Evolutionary conservation across 2,113 vertebrate genomes (phyloP), one percentile per base, ranked within the genome.

Genomic region (Climacteris rufus): DNA sequence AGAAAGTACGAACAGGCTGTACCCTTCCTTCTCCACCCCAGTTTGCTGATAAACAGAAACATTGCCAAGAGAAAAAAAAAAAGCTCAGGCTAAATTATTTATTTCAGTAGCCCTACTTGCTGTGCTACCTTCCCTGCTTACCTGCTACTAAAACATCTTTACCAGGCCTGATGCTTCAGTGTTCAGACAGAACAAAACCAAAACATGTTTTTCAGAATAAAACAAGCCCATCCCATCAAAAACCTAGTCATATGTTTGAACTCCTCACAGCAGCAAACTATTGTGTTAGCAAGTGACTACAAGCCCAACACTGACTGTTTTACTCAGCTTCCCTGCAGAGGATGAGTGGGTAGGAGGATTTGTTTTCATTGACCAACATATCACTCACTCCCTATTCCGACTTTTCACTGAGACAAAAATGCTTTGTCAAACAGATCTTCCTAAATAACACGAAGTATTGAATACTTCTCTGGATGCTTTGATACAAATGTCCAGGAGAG

Each of bases 401-500:
- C 35, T 61, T 91, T 77, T 50, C 44, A 68, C 30, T 3, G 15
- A 74, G 13, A 59, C 4, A 50, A 60, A 66, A 78, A 27, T 6
- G 12, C 24, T 82, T 35, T 2, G 5, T 66, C 27, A 82, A 89
- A 47, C 7, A 61, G 24, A 70, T 47, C 2, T 33, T 44, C 19
- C 40, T 57, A 53, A 84, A 84, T 44, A 56, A 33, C 7, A 35
- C 2, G 11, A 81, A 61, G 10, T 23, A 77, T 39, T 65, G 86
- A 81, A 37, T 22, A 68, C 3, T 53, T 82, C 31, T 25, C 21
- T 30, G 39, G 35, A 25, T 94, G 89, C 49, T 91, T 65, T 80
- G 84, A 89, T 50, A 50, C 14, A 72, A 13, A 30, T 22, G 59
- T 66, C 91, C 94, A 96, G 93, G 59, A 97, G 89, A 90, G 91